Evolutionary conservation across 2,888 invertebrate species (phyloP), one percentile per base, ranked within the genome.

Genomic region (Hybos culiciformis): DNA sequence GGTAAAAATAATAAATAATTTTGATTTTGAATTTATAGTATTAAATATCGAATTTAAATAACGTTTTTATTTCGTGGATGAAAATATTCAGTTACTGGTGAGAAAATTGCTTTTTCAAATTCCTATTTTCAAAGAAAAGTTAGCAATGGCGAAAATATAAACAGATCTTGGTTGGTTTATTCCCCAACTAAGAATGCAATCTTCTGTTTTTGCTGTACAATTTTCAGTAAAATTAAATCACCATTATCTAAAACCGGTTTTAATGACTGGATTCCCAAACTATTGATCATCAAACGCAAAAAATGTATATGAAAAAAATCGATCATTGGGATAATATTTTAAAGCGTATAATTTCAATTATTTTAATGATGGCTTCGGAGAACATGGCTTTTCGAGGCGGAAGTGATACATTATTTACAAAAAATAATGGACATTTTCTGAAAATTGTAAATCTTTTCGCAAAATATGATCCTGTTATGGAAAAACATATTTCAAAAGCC

Each of bases 311-410:
- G 31, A 39, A 39, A 14, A 31, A 39, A 39, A 31, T 31, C 19
- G 31, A 29, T 31, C 29, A 31, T 20, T 39, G 39, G 31, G 31
- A 39, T 39, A 31, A 39, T 39, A 21, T 39, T 39, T 39, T 39
- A n/a, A 19, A 29, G 29, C 18, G 39, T 31, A 29, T 39, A 19
- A 39, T 39, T 26, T 29, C 26, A 29, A 24, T 36, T 36, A 26
- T 15, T 26, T 12, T 14, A 6, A 39, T 39, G 26, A 26, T 26
- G 26, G 26, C 26, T 26, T 26, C 26, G 26, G 26, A 26, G 26
- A 26, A 26, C 26, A 17, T 29, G 29, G 29, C 29, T 17, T 39
- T 39, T 15, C 17, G 39, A 26, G 39, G 39, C 19, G 29, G 4
- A 18, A 29, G 17, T 11, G 31, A 39, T 21, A 39, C 18, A 31